phyloP scores from a whole-genome alignment of 2,797 vertebrate genomes.

The Peromyscus melanophrys region DNA sequence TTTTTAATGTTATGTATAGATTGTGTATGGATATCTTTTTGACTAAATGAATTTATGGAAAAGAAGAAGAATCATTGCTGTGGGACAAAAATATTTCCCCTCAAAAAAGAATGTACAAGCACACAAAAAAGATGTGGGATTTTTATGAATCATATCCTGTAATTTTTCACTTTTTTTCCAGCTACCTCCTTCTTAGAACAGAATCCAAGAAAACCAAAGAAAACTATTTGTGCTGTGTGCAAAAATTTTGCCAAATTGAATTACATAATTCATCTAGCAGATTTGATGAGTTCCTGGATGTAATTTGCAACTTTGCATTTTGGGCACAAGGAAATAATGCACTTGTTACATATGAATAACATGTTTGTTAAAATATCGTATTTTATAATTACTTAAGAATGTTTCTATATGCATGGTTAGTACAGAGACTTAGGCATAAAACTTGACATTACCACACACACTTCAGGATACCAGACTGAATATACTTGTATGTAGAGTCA shows the following conservation, averaged over 20 bases:
- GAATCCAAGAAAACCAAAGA: conserved; percentile 86
- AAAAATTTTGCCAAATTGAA: conserved; percentile 85
- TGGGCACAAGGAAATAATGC: conserved; percentile 80
- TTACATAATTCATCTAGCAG: conserved; percentile 83
- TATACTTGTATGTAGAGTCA: not conserved
- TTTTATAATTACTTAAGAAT: conserved; percentile 72
- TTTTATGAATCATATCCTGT: conserved; percentile 92
- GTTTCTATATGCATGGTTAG: not conserved
- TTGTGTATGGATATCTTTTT: conserved; percentile 62
- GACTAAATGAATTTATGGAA: conserved; percentile 66
- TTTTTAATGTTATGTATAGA: conserved; percentile 70
- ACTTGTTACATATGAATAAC: conserved; percentile 79
- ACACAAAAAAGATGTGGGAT: conserved; percentile 88
- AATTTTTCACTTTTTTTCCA: conserved; percentile 87
- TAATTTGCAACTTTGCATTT: conserved; percentile 82
- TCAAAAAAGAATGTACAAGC: conserved; percentile 85
- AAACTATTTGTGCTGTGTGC: conserved; percentile 84
- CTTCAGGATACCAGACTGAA: conserved; percentile 71
- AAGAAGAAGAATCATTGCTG: conserved; percentile 81
- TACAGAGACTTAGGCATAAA: conserved; percentile 47
- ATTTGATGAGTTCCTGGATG: conserved; percentile 80
- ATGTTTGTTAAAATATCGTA: conserved; percentile 71
- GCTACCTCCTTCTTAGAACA: conserved; percentile 85
- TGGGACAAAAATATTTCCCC: conserved; percentile 88
- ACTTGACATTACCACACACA: conserved; percentile 41